Evolutionary conservation across 2,888 invertebrate genomes (phyloP), one percentile per base, ranked within the genome.

Genomic region (Pimpla rufipes): DNA sequence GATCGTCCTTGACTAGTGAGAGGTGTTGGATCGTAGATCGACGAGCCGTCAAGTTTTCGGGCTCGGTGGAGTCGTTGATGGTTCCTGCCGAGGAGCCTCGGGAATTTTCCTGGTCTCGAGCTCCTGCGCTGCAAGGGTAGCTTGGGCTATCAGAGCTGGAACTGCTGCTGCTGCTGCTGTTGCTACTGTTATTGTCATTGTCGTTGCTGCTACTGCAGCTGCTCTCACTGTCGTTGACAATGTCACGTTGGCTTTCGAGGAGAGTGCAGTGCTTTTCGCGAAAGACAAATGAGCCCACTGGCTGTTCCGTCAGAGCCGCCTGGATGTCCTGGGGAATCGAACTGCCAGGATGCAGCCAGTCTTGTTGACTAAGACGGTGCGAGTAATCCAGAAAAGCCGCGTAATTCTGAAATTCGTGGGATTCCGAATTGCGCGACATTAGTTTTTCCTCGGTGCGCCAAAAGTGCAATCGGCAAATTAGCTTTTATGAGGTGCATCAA

Each of bases 311-410:
- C 52, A 86, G 85, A 13, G 81, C 68, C n/a, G 85, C 64, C 75
- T 88, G 83, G 29, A 83, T 57, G 57, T 88, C 85, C 64, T 87
- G 86, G 21, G 86, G 52, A 21, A 85, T 62, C 29, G 85, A 59
- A 13, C 62, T 21, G 45, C 76, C 59, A 13, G 86, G 29, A 62
- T 87, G 81, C 52, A 89, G 84, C 89, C 89, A 90, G 21, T 91
- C 89, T 74, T 78, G 77, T 71, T 88, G 88, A 5, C 85, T 86
- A 4, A 86, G 37, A 13, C 86, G 89, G 78, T 88, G 88, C 4
- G 89, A 86, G 71, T 87, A 90, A 64, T 91, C 90, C 85, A 91
- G 37, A 52, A 89, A 89, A 1, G 89, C 85, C 2, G 87, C 81
- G 55, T 88, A 91, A 77, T 87, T 90, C 91, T 91, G 86, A 8